phyloP scores from a whole-genome alignment of 2,113 vertebrate genomes.

The Thermophis baileyi region DNA sequence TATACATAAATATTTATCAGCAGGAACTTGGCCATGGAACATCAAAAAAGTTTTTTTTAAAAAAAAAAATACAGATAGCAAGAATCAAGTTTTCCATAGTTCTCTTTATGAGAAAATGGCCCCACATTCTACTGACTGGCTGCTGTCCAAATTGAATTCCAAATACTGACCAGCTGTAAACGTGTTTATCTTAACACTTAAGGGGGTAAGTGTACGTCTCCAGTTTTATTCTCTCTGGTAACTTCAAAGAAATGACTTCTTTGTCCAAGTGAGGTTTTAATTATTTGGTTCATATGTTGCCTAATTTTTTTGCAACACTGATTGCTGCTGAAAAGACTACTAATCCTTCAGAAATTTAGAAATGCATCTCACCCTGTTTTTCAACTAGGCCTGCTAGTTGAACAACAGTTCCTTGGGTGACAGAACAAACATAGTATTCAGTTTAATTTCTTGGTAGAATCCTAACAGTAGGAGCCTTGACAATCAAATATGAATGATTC shows the following conservation, averaged over 20 bases:
- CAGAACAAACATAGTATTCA: neutral
- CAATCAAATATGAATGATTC: constrained; percentile 4
- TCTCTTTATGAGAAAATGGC: neutral
- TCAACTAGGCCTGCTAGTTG: constrained; percentile 13
- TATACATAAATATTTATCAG: neutral
- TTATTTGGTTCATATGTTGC: constrained; percentile 16
- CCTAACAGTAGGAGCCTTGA: neutral
- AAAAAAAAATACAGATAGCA: neutral
- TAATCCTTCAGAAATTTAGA: constrained; percentile 23
- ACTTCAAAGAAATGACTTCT: constrained; percentile 24
- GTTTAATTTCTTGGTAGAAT: constrained; percentile 10
- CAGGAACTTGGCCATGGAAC: constrained; percentile 16
- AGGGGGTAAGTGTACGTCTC: neutral
- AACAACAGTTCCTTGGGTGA: constrained; percentile 7
- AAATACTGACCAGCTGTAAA: constrained; percentile 40
- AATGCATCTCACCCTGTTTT: constrained; percentile 38
- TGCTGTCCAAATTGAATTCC: constrained; percentile 9
- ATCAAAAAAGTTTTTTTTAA: neutral
- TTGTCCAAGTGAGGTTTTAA: constrained; percentile 21
- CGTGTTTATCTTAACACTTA: constrained; percentile 11
- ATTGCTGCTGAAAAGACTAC: constrained; percentile 39
- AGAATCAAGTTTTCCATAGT: neutral
- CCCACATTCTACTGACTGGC: constrained; percentile 15
- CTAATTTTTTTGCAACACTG: constrained; percentile 23
- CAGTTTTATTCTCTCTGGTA: constrained; percentile 28